Conservation (phyloP, 1,140 invertebrate species). For the Ips nitidus region DNA sequence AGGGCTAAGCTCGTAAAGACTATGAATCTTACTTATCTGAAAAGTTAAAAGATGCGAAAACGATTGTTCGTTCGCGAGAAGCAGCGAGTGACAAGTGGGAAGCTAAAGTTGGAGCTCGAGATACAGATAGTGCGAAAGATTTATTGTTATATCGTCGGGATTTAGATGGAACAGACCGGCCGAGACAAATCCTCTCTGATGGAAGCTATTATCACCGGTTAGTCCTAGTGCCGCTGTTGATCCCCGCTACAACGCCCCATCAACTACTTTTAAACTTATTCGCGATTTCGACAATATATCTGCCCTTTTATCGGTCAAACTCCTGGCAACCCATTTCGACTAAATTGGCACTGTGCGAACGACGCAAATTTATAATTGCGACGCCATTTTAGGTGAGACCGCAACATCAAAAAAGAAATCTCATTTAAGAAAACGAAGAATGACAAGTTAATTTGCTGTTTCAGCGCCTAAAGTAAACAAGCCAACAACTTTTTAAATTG, state of each 20-base stretch:
- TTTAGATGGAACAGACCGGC: conserved; percentile 45
- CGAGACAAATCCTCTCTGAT: conserved; percentile 48
- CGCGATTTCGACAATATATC: conserved; percentile 5
- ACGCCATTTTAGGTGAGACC: conserved; percentile 15
- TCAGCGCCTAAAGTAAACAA: conserved; percentile 14
- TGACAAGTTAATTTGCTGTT: conserved; percentile 31
- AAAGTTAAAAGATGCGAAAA: conserved; percentile 48
- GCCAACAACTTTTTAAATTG: conserved; percentile 27
- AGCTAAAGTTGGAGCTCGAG: conserved; percentile 41
- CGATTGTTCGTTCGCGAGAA: conserved; percentile 39
- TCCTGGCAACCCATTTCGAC: conserved; percentile 1
- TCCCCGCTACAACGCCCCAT: conserved; percentile 1
- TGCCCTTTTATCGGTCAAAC: neutral
- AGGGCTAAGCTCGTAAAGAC: conserved; percentile 26
- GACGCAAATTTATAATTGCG: conserved; percentile 22
- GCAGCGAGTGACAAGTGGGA: conserved; percentile 45
- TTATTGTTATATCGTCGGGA: conserved; percentile 50
- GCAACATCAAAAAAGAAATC: conserved; percentile 16
- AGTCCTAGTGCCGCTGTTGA: conserved; percentile 29
- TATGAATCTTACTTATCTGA: conserved; percentile 48
- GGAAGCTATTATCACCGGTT: conserved; percentile 48
- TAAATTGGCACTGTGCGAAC: conserved; percentile 12
- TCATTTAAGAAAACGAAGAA: conserved; percentile 29
- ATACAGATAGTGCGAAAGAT: conserved; percentile 47
- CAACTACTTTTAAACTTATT: conserved; percentile 15